Evolutionary conservation across 2,797 vertebrate genomes (phyloP).

Genomic region (Bovichtus variegatus): DNA sequence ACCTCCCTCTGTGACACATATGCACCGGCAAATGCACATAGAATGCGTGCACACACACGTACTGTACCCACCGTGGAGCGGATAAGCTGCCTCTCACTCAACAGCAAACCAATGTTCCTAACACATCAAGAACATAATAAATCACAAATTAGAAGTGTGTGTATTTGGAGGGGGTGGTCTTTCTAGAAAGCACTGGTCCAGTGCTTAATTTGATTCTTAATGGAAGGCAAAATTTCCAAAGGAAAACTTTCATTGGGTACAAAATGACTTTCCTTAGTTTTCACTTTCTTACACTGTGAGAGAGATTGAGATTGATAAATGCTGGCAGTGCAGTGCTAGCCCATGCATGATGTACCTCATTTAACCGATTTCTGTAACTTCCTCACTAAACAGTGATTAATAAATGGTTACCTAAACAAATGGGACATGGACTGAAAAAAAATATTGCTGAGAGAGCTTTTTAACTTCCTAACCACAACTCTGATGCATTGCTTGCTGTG

Average conservation of each 20-base stretch:
- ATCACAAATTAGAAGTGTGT: slow-evolving; percentile 79
- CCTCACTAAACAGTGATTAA: slow-evolving; percentile 79
- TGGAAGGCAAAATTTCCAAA: slow-evolving; percentile 84
- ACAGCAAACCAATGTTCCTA: slow-evolving; percentile 63
- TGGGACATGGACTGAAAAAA: slow-evolving; percentile 42
- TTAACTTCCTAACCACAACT: slow-evolving; percentile 29
- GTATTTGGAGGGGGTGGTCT: slow-evolving; percentile 51
- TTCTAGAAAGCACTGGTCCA: slow-evolving; percentile 78
- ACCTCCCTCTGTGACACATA: slow-evolving; percentile 37
- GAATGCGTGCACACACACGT: slow-evolving; percentile 10
- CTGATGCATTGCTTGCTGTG: neutral
- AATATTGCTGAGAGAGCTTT: slow-evolving; percentile 18
- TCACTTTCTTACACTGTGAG: slow-evolving; percentile 73
- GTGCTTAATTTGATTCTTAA: slow-evolving; percentile 85
- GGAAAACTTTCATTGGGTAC: slow-evolving; percentile 86
- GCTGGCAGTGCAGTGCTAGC: slow-evolving; percentile 74
- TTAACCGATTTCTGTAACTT: slow-evolving; percentile 79
- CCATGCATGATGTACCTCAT: slow-evolving; percentile 77
- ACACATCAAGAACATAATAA: slow-evolving; percentile 79
- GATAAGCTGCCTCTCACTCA: slow-evolving; percentile 64
- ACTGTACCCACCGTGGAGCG: slow-evolving; percentile 36
- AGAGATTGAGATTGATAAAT: slow-evolving; percentile 85
- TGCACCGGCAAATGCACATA: slow-evolving; percentile 15
- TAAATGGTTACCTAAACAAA: slow-evolving; percentile 71
- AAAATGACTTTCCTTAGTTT: slow-evolving; percentile 85